phyloP scores from a whole-genome alignment of 2,797 vertebrate species.

The Pachyuromys duprasi region DNA sequence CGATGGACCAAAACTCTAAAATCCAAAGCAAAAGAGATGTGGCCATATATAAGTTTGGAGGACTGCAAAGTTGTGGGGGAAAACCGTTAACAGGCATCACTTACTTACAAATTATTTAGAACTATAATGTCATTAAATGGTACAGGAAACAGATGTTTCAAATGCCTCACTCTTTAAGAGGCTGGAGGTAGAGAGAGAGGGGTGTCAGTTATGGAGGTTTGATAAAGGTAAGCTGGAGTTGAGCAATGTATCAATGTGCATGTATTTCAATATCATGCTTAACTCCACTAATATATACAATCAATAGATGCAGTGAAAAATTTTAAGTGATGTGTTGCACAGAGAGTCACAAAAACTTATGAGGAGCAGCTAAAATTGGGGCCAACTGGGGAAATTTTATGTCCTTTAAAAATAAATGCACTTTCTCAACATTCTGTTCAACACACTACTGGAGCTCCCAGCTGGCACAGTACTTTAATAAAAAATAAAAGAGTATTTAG shows the following conservation, averaged over 20 bases:
- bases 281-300: not conserved
- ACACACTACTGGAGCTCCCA: not conserved
- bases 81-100: not conserved
- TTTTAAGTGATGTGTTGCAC: not conserved
- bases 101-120: not conserved
- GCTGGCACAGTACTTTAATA: not conserved
- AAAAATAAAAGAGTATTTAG: not conserved
- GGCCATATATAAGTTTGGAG: not conserved
- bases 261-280: not conserved
- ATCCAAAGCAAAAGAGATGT: not conserved
- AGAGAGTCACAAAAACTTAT: not conserved
- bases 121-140: not conserved
- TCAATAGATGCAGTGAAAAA: not conserved
- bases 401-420: not conserved
- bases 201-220: not conserved
- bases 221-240: not conserved
- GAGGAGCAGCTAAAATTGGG: not conserved
- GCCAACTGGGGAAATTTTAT: not conserved
- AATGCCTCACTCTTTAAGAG: not conserved
- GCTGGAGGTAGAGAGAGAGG: not conserved
- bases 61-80: not conserved
- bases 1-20: accelerated
- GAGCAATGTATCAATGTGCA: not conserved
- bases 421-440: not conserved
- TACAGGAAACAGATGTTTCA: not conserved